Percentiles rank a stretch among this genome's conserved stretches.
Evolutionary conservation across 1,140 invertebrate genomes (phyloP).

Genomic region (Heliconius hermathena): DNA sequence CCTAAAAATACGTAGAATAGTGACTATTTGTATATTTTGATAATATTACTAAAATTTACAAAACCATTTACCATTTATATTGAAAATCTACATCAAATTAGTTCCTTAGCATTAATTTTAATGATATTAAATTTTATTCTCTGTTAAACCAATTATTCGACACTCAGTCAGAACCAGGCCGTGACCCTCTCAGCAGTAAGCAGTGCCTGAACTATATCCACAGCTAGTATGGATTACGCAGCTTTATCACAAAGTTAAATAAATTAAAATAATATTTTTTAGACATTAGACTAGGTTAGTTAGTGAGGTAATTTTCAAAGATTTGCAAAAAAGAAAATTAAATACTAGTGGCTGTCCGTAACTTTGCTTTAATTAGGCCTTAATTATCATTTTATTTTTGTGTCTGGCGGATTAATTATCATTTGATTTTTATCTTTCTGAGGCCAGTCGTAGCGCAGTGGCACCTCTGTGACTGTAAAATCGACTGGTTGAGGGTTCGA

Average conservation of each 20-base stretch:
- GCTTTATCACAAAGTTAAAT: background rate
- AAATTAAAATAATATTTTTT: background rate
- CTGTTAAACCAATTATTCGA: constrained; percentile 7
- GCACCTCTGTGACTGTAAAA: too few relatives aligned
- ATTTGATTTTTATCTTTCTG: too few relatives aligned
- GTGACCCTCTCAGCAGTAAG: background rate
- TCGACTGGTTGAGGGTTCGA: too few relatives aligned
- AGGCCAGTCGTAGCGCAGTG: too few relatives aligned
- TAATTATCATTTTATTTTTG: too few relatives aligned
- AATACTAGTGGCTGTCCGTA: too few relatives aligned
- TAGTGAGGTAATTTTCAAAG: too few relatives aligned
- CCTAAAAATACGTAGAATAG: too few relatives aligned
- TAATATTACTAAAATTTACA: background rate
- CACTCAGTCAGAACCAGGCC: constrained; percentile 5
- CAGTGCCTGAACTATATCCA: background rate
- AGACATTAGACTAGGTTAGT: background rate
- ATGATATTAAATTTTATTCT: constrained; percentile 9
- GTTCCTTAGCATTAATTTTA: background rate
- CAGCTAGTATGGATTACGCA: background rate
- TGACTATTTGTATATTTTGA: too few relatives aligned
- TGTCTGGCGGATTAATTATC: too few relatives aligned
- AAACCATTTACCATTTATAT: background rate
- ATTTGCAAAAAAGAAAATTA: too few relatives aligned
- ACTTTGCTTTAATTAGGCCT: too few relatives aligned
- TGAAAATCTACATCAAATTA: constrained; percentile 7